Percentiles rank a stretch among this genome's conserved stretches.
Conservation (phyloP, 2,888 invertebrate species). For the Atethmia centrago region DNA sequence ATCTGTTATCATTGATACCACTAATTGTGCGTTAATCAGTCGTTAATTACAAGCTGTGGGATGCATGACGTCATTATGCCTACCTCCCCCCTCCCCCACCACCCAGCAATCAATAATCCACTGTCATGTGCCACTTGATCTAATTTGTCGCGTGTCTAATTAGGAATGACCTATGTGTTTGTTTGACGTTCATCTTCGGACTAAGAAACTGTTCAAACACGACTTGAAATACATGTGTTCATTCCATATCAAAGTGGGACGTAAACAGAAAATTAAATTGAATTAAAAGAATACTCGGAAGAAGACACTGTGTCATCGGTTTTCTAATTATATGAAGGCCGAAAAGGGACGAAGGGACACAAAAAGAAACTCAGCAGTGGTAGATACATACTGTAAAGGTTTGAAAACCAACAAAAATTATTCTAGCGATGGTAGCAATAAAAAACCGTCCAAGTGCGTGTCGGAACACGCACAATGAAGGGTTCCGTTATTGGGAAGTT, state of each 20-base stretch:
- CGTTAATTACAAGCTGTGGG: constrained; percentile 77
- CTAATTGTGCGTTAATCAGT: constrained; percentile 85
- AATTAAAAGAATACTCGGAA: not conserved
- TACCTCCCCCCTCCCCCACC: constrained; percentile 24
- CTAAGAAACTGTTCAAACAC: not conserved
- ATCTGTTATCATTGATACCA: constrained; percentile 79
- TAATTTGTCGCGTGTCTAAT: constrained; percentile 74
- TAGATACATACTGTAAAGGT: not conserved
- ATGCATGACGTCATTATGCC: constrained; percentile 78
- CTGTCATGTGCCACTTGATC: constrained; percentile 74
- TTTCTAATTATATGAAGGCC: not conserved
- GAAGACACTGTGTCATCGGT: not conserved
- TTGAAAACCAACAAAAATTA: not conserved
- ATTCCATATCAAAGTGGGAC: too few relatives aligned
- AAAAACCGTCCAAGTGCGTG: too few relatives aligned
- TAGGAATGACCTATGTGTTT: constrained; percentile 45
- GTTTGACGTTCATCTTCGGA: constrained; percentile 16
- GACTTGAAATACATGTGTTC: not conserved
- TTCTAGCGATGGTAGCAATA: not conserved
- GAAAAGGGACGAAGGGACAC: not conserved
- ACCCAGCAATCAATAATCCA: constrained; percentile 70
- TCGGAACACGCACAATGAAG: too few relatives aligned
- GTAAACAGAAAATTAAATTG: not conserved
- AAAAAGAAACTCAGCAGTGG: not conserved
- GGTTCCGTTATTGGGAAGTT: too few relatives aligned